Base-by-base conservation (phyloP, 1,140 invertebrate genomes). In the Zaprionus tsacasi region DNA sequence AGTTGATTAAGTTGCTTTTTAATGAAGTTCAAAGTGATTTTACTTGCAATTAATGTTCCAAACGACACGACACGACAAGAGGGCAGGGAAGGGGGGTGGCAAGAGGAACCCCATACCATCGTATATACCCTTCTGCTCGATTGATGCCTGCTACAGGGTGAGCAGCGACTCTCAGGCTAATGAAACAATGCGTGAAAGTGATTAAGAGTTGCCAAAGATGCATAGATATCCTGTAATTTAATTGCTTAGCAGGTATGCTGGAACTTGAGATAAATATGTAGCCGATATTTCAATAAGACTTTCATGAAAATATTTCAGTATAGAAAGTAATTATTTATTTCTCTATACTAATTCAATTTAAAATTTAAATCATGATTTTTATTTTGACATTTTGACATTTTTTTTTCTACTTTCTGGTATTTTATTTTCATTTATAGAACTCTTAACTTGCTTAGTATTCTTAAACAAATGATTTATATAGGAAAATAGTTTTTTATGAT, bases 11-110 rank as follows among this genome's bases (percentile, higher is more conserved):
- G 81, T 85, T 85, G 81, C 74, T 78, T 89, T 88, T 88, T 89
- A 88, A 88, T 88, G 83, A 89, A 88, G 81, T 88, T 88, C 85
- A 88, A 88, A 88, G 83, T 89, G 83, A 88, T 89, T 88, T 89
- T 68, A 75, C 70, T 80, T 61, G 82, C 82, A 87, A 87, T 88
- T 88, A 88, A 88, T 82, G 78, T 45, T 45, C 40, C n/a, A 8
- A 45, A 45, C 65, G 43, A 64, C 55, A 45, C 50, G 52, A 55
- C 17, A 30, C 30, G 33, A 30, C 60, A 48, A 45, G 45, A 4
- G 27, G 27, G 27, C 1, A 30, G 27, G 6, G n/a, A 8, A 15
- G 40, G n/a, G n/a, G 15, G n/a, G 3, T 30, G 3, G 1, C 21
- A 21, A 30, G 27, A 30, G 27, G 27, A 3, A 30, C 27, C 27